Evolutionary conservation across 2,888 invertebrate species (phyloP).

Genomic region (Aradus depressus): DNA sequence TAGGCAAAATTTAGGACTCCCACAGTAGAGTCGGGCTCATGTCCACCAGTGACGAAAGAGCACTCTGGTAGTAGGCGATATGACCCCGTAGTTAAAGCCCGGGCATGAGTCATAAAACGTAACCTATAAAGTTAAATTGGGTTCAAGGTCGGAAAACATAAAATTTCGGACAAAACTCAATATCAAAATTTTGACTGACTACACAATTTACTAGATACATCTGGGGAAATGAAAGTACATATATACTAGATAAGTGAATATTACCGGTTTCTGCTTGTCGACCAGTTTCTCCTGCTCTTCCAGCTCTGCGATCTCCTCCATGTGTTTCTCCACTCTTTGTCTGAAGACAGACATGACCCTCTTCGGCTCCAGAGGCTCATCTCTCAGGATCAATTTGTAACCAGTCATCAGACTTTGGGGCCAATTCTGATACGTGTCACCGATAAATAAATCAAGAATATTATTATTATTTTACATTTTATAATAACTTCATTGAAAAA

Average conservation of each 20-base stretch:
- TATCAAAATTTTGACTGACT: neutral
- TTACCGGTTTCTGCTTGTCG: conserved; percentile 76
- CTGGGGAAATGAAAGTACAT: neutral
- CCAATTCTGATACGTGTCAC: conserved; percentile 39
- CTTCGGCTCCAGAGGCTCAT: conserved; percentile 67
- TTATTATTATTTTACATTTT: neutral
- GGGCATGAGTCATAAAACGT: too few species aligned
- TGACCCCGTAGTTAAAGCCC: too few species aligned
- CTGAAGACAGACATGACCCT: conserved; percentile 88
- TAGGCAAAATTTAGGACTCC: too few species aligned
- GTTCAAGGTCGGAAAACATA: too few species aligned
- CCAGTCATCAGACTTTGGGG: conserved; percentile 51
- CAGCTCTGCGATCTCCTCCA: conserved; percentile 74
- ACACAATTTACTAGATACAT: neutral
- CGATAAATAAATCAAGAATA: neutral
- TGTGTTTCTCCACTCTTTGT: conserved; percentile 79
- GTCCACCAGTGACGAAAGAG: too few species aligned
- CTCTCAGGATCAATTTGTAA: conserved; percentile 53
- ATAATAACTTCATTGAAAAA: neutral
- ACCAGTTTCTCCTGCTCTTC: conserved; percentile 71
- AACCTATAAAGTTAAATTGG: too few species aligned
- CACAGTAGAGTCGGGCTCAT: too few species aligned
- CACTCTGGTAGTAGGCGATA: too few species aligned
- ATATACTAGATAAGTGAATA: conserved; percentile 31
- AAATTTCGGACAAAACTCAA: neutral